phyloP scores from a whole-genome alignment of 2,797 vertebrate genomes.

The Sebastes minor region DNA sequence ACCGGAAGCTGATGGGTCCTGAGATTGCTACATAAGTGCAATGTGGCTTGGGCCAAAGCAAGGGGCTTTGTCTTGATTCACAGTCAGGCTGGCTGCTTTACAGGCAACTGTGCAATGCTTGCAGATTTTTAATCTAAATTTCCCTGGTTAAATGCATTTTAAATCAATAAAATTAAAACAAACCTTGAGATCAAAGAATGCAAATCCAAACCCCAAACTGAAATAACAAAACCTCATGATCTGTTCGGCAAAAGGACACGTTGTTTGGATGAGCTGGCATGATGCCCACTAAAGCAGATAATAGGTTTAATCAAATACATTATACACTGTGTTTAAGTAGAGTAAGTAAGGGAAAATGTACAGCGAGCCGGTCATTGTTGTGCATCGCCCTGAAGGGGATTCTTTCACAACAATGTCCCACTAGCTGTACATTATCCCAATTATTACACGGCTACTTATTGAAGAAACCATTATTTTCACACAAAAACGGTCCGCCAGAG shows the following conservation, averaged over 20 bases:
- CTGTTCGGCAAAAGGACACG: background rate
- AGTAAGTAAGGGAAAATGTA: background rate
- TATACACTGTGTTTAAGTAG: background rate
- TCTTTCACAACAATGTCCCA: too few relatives aligned
- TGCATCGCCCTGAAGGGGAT: too few relatives aligned
- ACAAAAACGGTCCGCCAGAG: too few relatives aligned
- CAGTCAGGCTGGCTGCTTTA: background rate
- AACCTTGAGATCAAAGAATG: conserved; percentile 2
- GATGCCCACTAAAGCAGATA: background rate
- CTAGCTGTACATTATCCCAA: too few relatives aligned
- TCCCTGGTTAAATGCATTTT: background rate
- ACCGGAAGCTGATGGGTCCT: too few relatives aligned
- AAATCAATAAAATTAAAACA: background rate
- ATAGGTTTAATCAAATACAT: background rate
- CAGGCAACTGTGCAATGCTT: background rate
- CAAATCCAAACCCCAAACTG: conserved; percentile 20
- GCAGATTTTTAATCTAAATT: background rate
- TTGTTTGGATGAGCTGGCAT: background rate
- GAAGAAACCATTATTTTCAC: too few relatives aligned
- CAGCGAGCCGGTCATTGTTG: too few relatives aligned
- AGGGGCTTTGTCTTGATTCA: background rate
- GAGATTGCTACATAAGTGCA: too few relatives aligned
- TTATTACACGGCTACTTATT: too few relatives aligned
- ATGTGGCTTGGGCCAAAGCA: too few relatives aligned
- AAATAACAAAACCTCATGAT: conserved; percentile 21